Percentiles rank a stretch among this genome's conserved stretches.
These are phyloP conservation scores for Lithosia quadra DNA, from an alignment of 2,888 invertebrate species.

Conservation along the genomic window DNA sequence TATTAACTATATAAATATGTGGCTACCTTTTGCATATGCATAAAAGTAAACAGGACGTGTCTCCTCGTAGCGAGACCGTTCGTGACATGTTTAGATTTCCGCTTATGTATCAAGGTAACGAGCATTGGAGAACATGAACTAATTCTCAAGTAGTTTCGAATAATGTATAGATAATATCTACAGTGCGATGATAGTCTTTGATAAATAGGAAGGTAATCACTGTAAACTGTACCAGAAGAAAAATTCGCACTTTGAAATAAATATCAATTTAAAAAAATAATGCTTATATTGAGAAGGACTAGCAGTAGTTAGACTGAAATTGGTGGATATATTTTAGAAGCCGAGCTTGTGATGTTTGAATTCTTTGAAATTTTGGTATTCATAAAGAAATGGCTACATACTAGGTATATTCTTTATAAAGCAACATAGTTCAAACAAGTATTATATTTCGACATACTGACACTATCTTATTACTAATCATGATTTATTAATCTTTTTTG, in stretches of 20 bases:
- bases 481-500: too few species aligned
- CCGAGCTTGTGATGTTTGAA: too few species aligned
- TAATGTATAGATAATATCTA: conserved; percentile 14
- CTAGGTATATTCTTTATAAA: too few species aligned
- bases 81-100: conserved; percentile 69
- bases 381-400: too few species aligned
- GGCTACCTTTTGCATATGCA: conserved; percentile 24
- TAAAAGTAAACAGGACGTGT: conserved; percentile 52
- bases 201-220: conserved; percentile 17
- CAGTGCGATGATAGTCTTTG: conserved; percentile 1
- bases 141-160: conserved; percentile 19
- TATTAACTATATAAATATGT: neutral
- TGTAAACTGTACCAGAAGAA: conserved; percentile 8
- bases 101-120: conserved; percentile 45
- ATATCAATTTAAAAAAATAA: too few species aligned
- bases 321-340: too few species aligned
- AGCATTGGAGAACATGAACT: conserved; percentile 13
- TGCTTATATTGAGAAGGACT: too few species aligned
- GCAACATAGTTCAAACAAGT: too few species aligned
- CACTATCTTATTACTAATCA: too few species aligned
- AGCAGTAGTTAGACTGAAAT: too few species aligned
- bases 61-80: conserved; percentile 50
- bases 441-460: neutral
- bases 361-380: too few species aligned
- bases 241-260: neutral